Conservation (phyloP, 2,113 vertebrate species). For the Chaetura pelagica region DNA sequence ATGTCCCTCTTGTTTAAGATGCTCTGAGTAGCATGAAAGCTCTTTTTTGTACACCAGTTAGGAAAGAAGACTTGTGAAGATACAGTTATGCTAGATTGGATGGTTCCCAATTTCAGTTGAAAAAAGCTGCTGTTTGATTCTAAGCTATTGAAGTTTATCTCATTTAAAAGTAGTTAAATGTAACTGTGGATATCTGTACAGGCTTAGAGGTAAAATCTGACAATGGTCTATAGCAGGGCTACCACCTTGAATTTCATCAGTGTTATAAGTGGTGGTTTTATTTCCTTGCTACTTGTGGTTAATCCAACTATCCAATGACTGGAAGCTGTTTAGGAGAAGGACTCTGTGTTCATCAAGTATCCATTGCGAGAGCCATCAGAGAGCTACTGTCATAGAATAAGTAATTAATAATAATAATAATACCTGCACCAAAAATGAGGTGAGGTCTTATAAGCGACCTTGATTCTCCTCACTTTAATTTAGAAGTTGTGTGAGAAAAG, state of each 20-base stretch:
- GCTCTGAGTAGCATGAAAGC: constrained; percentile 5
- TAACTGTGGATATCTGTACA: not conserved
- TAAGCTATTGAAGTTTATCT: not conserved
- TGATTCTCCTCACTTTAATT: not conserved
- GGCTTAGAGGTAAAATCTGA: not conserved
- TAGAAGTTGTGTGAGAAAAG: not conserved
- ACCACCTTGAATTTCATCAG: not conserved
- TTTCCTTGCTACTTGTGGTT: not conserved
- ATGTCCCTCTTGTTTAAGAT: constrained; percentile 57
- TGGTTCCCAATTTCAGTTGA: not conserved
- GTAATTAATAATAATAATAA: not conserved
- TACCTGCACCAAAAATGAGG: not conserved
- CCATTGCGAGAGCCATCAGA: not conserved
- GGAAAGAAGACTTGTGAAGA: constrained; percentile 23
- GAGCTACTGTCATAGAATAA: not conserved
- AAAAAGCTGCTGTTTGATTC: not conserved
- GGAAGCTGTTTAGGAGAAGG: not conserved
- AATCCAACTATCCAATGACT: not conserved
- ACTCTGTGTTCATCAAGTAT: not conserved
- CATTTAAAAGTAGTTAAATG: not conserved
- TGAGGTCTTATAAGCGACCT: not conserved
- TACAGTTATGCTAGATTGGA: not conserved
- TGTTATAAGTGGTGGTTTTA: not conserved
- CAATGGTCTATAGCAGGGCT: not conserved
- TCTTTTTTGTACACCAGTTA: not conserved